phyloP scores from a whole-genome alignment of 2,888 invertebrate genomes.

The Xylota sylvarum region DNA sequence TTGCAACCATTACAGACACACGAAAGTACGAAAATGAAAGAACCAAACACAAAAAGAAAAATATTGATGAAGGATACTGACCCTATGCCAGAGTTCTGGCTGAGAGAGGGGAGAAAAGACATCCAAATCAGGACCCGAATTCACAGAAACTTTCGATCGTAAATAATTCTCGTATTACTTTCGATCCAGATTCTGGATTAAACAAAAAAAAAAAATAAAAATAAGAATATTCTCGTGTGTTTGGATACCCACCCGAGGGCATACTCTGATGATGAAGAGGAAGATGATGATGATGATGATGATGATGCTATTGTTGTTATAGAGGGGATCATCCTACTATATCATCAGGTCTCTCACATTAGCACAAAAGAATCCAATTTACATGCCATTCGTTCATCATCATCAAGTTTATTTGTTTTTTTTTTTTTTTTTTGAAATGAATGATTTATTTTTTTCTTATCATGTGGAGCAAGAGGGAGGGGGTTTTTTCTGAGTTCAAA shows the following conservation, averaged over 20 bases:
- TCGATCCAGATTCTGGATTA: slow-evolving; percentile 25
- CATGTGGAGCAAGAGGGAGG: not conserved
- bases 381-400: slow-evolving; percentile 59
- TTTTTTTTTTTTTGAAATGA: not conserved
- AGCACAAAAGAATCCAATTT: slow-evolving; percentile 59
- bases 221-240: slow-evolving; percentile 14
- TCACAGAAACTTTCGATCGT: slow-evolving; percentile 66
- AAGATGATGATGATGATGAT: slow-evolving; percentile 19
- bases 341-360: slow-evolving; percentile 30
- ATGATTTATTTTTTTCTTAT: not conserved
- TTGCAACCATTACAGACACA: not conserved
- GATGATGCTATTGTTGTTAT: slow-evolving; percentile 26
- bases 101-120: slow-evolving; percentile 5
- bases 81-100: not conserved
- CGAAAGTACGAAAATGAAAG: not conserved
- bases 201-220: not conserved
- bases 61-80: slow-evolving; percentile 16
- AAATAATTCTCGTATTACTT: slow-evolving; percentile 57
- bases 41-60: not conserved
- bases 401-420: slow-evolving; percentile 30
- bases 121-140: slow-evolving; percentile 44
- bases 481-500: slow-evolving; percentile 9
- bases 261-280: slow-evolving; percentile 5
- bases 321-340: slow-evolving; percentile 44
- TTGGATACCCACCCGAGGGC: slow-evolving; percentile 15